phyloP scores from a whole-genome alignment of 2,888 invertebrate genomes.

The Alviniconcha strummeri region DNA sequence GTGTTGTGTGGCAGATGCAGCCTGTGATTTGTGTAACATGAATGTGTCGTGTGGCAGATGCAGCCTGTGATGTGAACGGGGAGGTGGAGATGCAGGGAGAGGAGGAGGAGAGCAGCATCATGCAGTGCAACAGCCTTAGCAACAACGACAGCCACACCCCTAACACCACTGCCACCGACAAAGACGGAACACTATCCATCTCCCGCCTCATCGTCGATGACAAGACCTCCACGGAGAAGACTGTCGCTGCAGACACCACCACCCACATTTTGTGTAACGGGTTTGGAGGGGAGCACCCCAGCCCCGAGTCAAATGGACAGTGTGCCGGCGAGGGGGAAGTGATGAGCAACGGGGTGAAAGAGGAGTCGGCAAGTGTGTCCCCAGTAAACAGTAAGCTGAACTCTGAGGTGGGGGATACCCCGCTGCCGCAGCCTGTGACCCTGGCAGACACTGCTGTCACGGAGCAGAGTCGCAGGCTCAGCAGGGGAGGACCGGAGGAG shows the following conservation, averaged over 20 bases:
- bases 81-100: conserved; percentile 12
- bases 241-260: conserved; percentile 18
- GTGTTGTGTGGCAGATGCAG: too few species aligned
- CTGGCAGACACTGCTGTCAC: conserved; percentile 35
- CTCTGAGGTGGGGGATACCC: conserved; percentile 18
- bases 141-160: not conserved
- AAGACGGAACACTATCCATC: conserved; percentile 23
- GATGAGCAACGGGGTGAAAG: conserved; percentile 35
- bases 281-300: conserved; percentile 33
- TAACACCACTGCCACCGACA: not conserved
- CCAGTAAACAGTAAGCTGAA: conserved; percentile 12
- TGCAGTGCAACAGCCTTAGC: not conserved
- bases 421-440: conserved; percentile 32
- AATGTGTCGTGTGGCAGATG: not conserved
- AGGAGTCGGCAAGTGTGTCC: conserved; percentile 35
- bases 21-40: too few species aligned
- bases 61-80: conserved; percentile 20
- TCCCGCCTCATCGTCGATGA: conserved; percentile 38
- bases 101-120: not conserved
- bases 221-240: conserved; percentile 23
- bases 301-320: not conserved
- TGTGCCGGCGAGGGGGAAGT: not conserved
- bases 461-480: conserved; percentile 8
- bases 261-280: conserved; percentile 54
- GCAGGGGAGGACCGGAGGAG: not conserved